Evolutionary conservation across 2,888 invertebrate genomes (phyloP).

Genomic region (Caenorhabditis sp.): DNA sequence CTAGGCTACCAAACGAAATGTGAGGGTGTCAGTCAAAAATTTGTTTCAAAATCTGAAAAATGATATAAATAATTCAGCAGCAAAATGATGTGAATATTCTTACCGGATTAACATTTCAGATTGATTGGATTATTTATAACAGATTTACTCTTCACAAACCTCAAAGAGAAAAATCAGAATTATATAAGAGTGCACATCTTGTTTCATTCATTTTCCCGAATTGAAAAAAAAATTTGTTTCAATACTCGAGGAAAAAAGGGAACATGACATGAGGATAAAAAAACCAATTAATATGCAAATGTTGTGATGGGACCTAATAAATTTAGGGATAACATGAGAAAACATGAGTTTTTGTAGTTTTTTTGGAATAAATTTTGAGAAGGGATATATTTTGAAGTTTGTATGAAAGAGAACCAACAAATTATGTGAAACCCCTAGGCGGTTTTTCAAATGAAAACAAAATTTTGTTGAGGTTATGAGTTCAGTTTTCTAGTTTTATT

Average conservation of each 20-base stretch:
- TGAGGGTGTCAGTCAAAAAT: neutral
- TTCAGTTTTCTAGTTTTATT: no score
- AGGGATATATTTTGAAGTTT: neutral
- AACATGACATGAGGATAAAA: constrained; percentile 9
- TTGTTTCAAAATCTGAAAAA: neutral
- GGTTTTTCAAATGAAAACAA: neutral
- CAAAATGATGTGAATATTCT: neutral
- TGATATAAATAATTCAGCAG: neutral
- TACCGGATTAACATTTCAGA: neutral
- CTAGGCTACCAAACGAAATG: neutral
- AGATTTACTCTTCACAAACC: neutral
- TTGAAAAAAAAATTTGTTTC: neutral
- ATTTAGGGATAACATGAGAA: constrained; percentile 6
- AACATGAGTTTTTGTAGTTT: constrained; percentile 3
- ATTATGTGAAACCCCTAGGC: neutral
- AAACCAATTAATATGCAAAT: constrained; percentile 23
- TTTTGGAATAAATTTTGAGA: neutral
- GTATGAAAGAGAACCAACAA: constrained; percentile 8
- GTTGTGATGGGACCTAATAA: constrained; percentile 10
- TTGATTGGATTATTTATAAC: neutral
- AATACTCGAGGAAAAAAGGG: neutral
- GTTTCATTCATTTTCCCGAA: neutral
- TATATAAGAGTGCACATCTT: neutral
- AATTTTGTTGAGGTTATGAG: no score
- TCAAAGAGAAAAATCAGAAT: neutral